These are phyloP conservation scores for Chrysotoxum bicinctum DNA, from an alignment of 2,888 invertebrate species.

Conservation along the genomic window DNA sequence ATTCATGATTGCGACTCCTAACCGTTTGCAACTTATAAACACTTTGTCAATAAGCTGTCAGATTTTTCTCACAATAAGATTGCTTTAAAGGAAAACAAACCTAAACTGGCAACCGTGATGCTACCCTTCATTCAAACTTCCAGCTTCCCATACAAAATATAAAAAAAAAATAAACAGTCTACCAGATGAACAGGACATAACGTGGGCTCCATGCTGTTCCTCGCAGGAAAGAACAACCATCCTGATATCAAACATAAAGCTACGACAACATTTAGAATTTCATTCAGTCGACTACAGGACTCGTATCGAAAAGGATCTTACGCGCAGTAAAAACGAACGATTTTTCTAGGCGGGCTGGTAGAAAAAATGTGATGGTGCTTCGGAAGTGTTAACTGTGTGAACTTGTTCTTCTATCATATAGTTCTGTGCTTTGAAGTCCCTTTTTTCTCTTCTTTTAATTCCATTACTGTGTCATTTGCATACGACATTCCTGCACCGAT, in stretches of 20 bases:
- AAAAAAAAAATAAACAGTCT: slow-evolving; percentile 15
- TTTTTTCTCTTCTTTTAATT: slow-evolving; percentile 14
- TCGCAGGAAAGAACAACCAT: slow-evolving; percentile 21
- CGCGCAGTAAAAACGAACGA: neutral
- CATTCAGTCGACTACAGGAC: slow-evolving; percentile 73
- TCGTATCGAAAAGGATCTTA: slow-evolving; percentile 54
- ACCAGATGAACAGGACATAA: neutral
- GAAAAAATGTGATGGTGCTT: slow-evolving; percentile 42
- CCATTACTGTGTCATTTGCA: slow-evolving; percentile 21
- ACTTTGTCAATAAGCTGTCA: no score
- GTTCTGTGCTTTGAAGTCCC: neutral
- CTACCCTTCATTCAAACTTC: neutral
- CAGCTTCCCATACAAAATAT: neutral
- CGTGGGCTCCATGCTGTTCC: neutral
- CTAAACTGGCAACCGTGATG: neutral
- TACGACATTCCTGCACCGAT: slow-evolving; percentile 9
- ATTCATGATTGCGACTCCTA: no score
- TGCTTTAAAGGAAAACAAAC: neutral
- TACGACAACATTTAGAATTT: slow-evolving; percentile 52
- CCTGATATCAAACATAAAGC: slow-evolving; percentile 60
- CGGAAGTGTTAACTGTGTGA: slow-evolving; percentile 43
- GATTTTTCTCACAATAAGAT: no score
- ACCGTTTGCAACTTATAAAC: no score
- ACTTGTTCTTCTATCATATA: slow-evolving; percentile 18
- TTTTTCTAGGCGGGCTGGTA: slow-evolving; percentile 22